These are phyloP conservation scores for Leptodactylus fuscus DNA, from an alignment of 2,113 vertebrate species.

Conservation along the genomic window DNA sequence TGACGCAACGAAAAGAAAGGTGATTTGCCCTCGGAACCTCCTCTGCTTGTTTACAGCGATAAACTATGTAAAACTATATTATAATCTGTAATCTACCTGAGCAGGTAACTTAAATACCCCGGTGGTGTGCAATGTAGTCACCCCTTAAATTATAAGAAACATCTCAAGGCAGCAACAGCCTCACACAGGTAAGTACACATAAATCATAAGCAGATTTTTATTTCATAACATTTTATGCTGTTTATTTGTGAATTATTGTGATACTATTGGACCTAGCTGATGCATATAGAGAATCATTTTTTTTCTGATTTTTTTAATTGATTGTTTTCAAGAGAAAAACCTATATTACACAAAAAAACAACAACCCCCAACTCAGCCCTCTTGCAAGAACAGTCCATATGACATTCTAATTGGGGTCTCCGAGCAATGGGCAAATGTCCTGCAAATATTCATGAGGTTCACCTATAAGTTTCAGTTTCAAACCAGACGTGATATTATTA, in stretches of 20 bases:
- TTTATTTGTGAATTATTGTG: neutral
- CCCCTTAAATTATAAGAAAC: constrained; percentile 6
- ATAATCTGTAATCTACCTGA: neutral
- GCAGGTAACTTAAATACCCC: neutral
- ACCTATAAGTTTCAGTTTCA: no score
- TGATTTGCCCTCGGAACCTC: neutral
- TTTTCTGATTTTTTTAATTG: no score
- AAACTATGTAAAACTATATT: constrained; percentile 6
- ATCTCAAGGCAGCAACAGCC: neutral
- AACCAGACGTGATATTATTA: no score
- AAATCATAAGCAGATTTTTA: neutral
- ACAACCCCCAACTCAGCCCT: no score
- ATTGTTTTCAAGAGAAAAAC: no score
- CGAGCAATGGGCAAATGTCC: no score
- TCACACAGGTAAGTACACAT: neutral
- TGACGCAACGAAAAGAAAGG: constrained; percentile 25
- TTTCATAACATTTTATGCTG: neutral
- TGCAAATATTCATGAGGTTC: no score
- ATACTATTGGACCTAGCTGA: neutral
- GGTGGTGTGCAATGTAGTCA: neutral
- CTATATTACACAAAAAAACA: no score
- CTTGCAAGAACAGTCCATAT: no score
- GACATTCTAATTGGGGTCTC: no score
- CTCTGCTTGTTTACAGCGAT: constrained; percentile 27
- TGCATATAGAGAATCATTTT: neutral